Evolutionary conservation across 2,888 invertebrate genomes (phyloP).

Genomic region (Geotrupes spiniger): DNA sequence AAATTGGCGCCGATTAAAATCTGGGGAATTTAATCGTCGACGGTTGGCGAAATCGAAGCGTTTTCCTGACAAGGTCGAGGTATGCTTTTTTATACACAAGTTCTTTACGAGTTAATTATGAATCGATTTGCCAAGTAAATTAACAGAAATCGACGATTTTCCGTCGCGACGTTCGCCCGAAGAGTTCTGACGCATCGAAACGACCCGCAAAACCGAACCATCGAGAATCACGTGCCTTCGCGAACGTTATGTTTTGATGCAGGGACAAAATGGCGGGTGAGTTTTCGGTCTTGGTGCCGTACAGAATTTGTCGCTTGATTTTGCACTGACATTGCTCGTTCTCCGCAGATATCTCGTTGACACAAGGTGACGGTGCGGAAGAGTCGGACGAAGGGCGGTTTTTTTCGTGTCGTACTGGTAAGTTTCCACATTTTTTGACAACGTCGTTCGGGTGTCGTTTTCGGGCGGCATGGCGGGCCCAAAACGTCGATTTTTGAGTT

Average conservation of each 20-base stretch:
- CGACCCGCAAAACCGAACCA: conserved; percentile 14
- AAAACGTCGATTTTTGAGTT: conserved; percentile 8
- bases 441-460: conserved; percentile 10
- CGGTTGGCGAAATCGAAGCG: conserved; percentile 12
- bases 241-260: conserved; percentile 49
- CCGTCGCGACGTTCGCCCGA: neutral
- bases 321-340: conserved; percentile 22
- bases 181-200: neutral
- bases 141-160: conserved; percentile 10
- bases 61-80: conserved; percentile 20
- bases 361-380: conserved; percentile 43
- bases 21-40: conserved; percentile 7
- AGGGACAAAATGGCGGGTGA: conserved; percentile 51
- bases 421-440: conserved; percentile 11
- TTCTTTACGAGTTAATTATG: conserved; percentile 26
- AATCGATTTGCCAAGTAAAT: conserved; percentile 25
- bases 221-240: conserved; percentile 44
- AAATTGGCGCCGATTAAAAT: conserved; percentile 12
- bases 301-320: conserved; percentile 15
- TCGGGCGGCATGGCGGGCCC: conserved; percentile 14
- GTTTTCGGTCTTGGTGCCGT: conserved; percentile 30
- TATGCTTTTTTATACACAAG: conserved; percentile 21
- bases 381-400: conserved; percentile 46
- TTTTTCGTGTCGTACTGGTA: conserved; percentile 21
- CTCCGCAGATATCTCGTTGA: conserved; percentile 46